These are phyloP conservation scores for Drosophila limbata DNA, from an alignment of 2,888 invertebrate species.

Conservation along the genomic window DNA sequence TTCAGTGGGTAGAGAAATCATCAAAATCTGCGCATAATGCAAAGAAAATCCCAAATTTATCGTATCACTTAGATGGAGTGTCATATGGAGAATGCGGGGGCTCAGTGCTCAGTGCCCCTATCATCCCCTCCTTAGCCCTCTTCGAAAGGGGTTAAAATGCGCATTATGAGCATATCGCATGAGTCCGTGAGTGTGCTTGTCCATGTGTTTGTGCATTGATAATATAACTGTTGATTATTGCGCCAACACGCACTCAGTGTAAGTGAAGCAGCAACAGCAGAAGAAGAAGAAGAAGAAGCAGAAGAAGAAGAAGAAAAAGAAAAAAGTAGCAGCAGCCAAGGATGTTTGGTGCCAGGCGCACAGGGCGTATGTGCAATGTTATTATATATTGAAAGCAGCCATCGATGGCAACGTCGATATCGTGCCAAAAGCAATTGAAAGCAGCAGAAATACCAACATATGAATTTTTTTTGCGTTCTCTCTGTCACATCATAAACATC, in stretches of 20 bases:
- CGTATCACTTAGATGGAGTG: conserved; percentile 75
- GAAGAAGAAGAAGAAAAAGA: conserved; percentile 9
- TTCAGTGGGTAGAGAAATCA: conserved; percentile 57
- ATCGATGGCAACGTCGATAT: conserved; percentile 59
- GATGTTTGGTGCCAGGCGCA: conserved; percentile 41
- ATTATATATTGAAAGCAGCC: conserved; percentile 79
- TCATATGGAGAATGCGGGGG: conserved; percentile 52
- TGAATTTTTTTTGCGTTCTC: conserved; percentile 68
- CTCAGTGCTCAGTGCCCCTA: not conserved
- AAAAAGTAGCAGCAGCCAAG: conserved; percentile 28
- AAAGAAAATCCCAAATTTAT: conserved; percentile 80
- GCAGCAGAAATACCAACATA: conserved; percentile 70
- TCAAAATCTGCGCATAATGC: conserved; percentile 77
- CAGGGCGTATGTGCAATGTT: conserved; percentile 77
- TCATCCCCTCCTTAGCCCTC: conserved; percentile 1
- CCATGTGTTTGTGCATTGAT: conserved; percentile 71
- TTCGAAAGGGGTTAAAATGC: conserved; percentile 72
- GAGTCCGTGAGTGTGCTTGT: conserved; percentile 25
- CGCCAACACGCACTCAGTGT: conserved; percentile 78
- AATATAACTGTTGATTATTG: conserved; percentile 80
- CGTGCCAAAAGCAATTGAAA: conserved; percentile 70
- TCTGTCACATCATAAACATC: conserved; percentile 39
- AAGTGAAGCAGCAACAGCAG: conserved; percentile 56
- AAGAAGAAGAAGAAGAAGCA: conserved; percentile 38
- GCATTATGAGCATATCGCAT: conserved; percentile 59